Conservation (phyloP, 2,113 vertebrate species). For the Rhinolophus sinicus region DNA sequence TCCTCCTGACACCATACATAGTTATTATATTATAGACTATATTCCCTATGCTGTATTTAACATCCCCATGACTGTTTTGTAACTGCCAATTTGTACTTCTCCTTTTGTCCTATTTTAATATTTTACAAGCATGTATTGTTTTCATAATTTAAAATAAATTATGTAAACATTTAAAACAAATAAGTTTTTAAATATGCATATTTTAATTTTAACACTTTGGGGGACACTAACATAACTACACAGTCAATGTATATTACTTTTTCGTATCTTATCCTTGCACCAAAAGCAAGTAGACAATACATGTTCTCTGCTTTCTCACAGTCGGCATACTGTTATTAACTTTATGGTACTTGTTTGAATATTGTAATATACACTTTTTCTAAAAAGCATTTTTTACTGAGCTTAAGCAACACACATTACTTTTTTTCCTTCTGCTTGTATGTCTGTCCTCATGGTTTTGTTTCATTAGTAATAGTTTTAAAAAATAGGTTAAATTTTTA, state of each 20-base stretch:
- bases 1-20: too few relatives aligned
- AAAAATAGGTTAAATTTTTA: slow-evolving; percentile 20
- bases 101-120: slow-evolving; percentile 7
- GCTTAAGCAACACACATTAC: background rate
- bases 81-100: too few relatives aligned
- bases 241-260: background rate
- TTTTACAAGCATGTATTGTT: background rate
- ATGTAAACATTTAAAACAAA: background rate
- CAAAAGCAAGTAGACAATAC: background rate
- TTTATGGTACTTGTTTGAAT: background rate
- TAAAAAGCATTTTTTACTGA: background rate
- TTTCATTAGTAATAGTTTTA: slow-evolving; percentile 17
- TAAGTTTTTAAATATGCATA: slow-evolving; percentile 18
- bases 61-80: too few relatives aligned
- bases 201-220: slow-evolving; percentile 38
- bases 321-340: background rate
- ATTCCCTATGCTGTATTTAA: too few relatives aligned
- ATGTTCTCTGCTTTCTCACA: background rate
- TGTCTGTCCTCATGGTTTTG: background rate
- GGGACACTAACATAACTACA: background rate
- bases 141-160: background rate
- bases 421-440: background rate
- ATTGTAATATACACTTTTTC: background rate
- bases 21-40: too few relatives aligned
- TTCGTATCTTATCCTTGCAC: slow-evolving; percentile 1